Evolutionary conservation across 2,888 invertebrate genomes (phyloP).

Genomic region (Scrobipalpa atriplicella): DNA sequence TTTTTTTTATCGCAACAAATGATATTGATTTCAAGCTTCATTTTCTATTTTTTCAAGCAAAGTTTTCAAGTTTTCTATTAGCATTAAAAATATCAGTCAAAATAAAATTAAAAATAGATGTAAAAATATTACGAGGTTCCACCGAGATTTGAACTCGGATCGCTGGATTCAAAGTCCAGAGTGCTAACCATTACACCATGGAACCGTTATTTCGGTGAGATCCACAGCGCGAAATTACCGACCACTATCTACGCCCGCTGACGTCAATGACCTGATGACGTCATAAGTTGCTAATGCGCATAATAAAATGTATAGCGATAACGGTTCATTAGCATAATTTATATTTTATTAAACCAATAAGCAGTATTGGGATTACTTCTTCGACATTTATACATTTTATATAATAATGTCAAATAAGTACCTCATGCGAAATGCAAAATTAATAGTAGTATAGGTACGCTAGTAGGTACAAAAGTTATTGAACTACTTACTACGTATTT

Average conservation of each 20-base stretch:
- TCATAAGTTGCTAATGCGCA: neutral
- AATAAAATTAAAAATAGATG: neutral
- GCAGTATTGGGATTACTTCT: too few relatives aligned
- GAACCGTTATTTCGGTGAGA: conserved; percentile 57
- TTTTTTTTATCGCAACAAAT: too few relatives aligned
- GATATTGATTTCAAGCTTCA: too few relatives aligned
- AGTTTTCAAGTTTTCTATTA: too few relatives aligned
- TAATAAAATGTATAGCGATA: neutral
- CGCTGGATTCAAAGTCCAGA: conserved; percentile 90
- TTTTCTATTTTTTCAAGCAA: too few relatives aligned
- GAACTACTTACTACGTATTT: too few relatives aligned
- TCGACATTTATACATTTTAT: too few relatives aligned
- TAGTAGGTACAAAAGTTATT: too few relatives aligned
- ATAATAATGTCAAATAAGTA: too few relatives aligned
- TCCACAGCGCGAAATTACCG: conserved; percentile 3
- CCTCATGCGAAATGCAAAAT: too few relatives aligned
- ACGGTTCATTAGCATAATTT: neutral
- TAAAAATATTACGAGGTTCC: conserved; percentile 77
- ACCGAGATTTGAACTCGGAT: conserved; percentile 93
- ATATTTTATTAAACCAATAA: neutral
- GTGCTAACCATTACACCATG: conserved; percentile 86
- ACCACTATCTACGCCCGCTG: conserved; percentile 4
- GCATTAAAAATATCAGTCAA: neutral
- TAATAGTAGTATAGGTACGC: too few relatives aligned
- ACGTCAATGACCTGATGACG: conserved; percentile 6